Conservation (phyloP, 2,113 vertebrate species). For the Vombatus ursinus region DNA sequence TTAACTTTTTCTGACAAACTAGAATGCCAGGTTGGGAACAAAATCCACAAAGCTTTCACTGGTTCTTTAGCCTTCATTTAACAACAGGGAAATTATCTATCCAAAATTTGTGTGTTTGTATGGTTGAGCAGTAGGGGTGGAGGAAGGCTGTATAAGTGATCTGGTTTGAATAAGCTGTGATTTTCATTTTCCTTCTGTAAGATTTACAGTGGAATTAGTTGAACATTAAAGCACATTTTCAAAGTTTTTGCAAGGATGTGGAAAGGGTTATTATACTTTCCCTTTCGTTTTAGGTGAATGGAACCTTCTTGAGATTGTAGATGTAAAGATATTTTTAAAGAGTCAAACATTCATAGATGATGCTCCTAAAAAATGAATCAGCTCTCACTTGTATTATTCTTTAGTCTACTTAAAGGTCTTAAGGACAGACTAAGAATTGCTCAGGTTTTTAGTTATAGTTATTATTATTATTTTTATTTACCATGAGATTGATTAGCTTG, state of each 20-base stretch:
- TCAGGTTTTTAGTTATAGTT: conserved; percentile 26
- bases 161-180: not conserved
- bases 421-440: conserved; percentile 10
- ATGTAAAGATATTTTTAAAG: conserved; percentile 24
- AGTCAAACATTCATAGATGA: conserved; percentile 24
- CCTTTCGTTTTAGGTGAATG: conserved; percentile 34
- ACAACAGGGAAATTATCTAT: not conserved
- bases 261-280: conserved; percentile 34
- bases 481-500: not conserved
- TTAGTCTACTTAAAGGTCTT: conserved; percentile 41
- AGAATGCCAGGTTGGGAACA: not conserved
- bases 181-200: conserved; percentile 51
- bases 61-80: conserved; percentile 10
- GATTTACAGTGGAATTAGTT: conserved; percentile 21
- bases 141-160: not conserved
- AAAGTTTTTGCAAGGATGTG: conserved; percentile 24
- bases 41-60: not conserved
- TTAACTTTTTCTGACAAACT: conserved; percentile 33
- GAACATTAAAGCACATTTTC: conserved; percentile 50
- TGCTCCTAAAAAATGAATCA: conserved; percentile 35
- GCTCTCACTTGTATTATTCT: conserved; percentile 34
- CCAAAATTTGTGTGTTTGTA: conserved; percentile 9
- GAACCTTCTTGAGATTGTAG: conserved; percentile 28
- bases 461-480: not conserved
- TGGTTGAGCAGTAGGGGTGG: not conserved